phyloP scores from a whole-genome alignment of 2,888 invertebrate genomes.

The Molorchus minor region DNA sequence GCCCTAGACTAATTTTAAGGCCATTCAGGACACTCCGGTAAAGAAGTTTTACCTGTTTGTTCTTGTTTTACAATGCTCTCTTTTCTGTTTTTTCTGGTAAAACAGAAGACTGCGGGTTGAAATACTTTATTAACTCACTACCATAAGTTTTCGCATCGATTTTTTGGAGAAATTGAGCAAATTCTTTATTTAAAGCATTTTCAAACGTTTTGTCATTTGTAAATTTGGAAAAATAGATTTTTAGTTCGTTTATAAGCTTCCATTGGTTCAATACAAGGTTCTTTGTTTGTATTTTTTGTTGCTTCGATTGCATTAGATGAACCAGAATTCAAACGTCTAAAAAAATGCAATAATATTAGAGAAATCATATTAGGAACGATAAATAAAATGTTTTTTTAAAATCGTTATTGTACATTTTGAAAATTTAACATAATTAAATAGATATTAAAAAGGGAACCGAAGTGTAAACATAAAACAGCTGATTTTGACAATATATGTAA shows the following conservation, averaged over 20 bases:
- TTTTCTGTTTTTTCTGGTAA: conserved; percentile 11
- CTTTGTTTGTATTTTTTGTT: conserved; percentile 57
- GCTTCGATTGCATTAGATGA: conserved; percentile 47
- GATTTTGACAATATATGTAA: conserved; percentile 34
- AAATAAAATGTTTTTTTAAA: too few species aligned
- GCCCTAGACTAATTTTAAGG: conserved; percentile 59
- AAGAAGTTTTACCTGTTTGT: conserved; percentile 40
- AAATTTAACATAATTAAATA: neutral
- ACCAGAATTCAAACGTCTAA: conserved; percentile 46
- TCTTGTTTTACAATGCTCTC: conserved; percentile 28
- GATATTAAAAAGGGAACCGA: neutral
- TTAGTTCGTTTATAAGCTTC: conserved; percentile 64
- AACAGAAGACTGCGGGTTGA: conserved; percentile 44
- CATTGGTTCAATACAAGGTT: conserved; percentile 59
- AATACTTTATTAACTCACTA: conserved; percentile 51
- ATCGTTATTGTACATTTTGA: neutral
- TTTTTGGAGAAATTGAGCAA: conserved; percentile 65
- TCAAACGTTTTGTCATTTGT: conserved; percentile 62
- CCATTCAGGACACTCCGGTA: conserved; percentile 61
- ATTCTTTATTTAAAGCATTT: conserved; percentile 64
- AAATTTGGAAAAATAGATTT: conserved; percentile 62
- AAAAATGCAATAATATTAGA: conserved; percentile 32
- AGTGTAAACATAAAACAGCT: conserved; percentile 29
- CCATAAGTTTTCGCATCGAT: conserved; percentile 60
- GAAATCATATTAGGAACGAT: neutral